Evolutionary conservation across 2,888 invertebrate genomes (phyloP), one percentile per base, ranked within the genome.

Genomic region (Timema cristinae): DNA sequence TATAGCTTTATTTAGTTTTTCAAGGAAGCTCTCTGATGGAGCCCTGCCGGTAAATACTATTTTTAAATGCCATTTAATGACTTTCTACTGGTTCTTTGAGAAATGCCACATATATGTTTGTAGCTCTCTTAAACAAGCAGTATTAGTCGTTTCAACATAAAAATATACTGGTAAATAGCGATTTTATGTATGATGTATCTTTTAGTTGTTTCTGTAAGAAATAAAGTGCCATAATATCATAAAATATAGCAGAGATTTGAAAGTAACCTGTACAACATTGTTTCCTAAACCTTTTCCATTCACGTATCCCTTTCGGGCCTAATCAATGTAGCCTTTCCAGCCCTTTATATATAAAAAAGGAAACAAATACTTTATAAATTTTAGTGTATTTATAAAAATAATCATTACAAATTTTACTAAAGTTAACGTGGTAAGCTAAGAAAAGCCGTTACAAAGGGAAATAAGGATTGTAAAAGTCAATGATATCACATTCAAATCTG

Each of bases 21-120:
- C 52, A 52, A 50, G 56, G 32, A 67, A n/a, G 50, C 56, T 56
- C 32, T 49, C 61, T 48, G 68, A 67, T 56, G 73, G 66, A 47
- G 61, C 61, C 63, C 50, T 67, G 49, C 68, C 71, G 15, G 69
- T 66, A 50, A 61, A 68, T 68, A 69, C 72, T 48, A 72, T 73
- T 59, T 70, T 70, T 50, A 73, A 66, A 50, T 73, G 73, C 16
- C 63, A 63, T 32, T 48, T 50, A 52, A 72, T n/a, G 50, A 73
- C 59, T 51, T 49, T 48, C 8, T 69, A 61, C 59, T 59, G 50
- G 13, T 50, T 66, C 13, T 52, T 47, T 11, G 71, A 71, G 49
- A 52, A 71, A 54, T 71, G 69, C 15, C 68, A 50, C 6, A 71
- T 59, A 51, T 16, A 56, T 49, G 49, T 61, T 61, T 73, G 71